Percentiles rank a stretch among this genome's conserved stretches.
These are phyloP conservation scores for Psettodes erumei DNA, from an alignment of 2,113 vertebrate genomes.

Conservation along the genomic window DNA sequence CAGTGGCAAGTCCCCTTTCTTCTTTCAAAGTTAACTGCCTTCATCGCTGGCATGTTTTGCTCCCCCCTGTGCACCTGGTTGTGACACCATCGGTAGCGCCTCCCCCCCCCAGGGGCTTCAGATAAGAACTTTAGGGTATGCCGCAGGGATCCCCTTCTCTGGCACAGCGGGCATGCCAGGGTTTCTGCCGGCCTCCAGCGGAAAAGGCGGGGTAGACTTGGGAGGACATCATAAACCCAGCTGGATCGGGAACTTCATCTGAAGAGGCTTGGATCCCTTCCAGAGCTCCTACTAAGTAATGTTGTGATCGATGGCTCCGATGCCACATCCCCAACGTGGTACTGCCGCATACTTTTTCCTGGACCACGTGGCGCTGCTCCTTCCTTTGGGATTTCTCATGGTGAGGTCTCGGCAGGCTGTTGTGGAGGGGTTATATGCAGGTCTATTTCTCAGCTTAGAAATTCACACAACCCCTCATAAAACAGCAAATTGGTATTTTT, in stretches of 20 bases:
- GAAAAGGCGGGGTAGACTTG: neutral
- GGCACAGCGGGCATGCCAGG: accelerated
- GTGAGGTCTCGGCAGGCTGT: neutral
- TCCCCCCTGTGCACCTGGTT: neutral
- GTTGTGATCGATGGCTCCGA: neutral
- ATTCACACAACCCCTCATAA: neutral
- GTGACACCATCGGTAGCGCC: neutral
- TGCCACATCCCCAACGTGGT: neutral
- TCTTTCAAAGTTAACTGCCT: neutral
- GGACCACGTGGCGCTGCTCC: neutral
- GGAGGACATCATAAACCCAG: neutral
- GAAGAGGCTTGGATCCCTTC: neutral
- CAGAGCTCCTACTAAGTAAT: conserved; percentile 1
- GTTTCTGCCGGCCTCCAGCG: neutral
- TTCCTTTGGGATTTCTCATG: neutral
- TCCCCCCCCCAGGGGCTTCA: neutral
- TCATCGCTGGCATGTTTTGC: neutral
- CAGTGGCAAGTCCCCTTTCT: neutral
- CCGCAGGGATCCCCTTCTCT: neutral
- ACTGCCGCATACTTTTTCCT: neutral
- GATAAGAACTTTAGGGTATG: neutral
- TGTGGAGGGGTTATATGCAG: neutral
- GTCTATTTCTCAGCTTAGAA: neutral
- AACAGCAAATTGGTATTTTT: no score
- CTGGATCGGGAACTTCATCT: neutral